Base-by-base conservation (phyloP, 2,888 invertebrate genomes). In the Tenthredo notha region DNA sequence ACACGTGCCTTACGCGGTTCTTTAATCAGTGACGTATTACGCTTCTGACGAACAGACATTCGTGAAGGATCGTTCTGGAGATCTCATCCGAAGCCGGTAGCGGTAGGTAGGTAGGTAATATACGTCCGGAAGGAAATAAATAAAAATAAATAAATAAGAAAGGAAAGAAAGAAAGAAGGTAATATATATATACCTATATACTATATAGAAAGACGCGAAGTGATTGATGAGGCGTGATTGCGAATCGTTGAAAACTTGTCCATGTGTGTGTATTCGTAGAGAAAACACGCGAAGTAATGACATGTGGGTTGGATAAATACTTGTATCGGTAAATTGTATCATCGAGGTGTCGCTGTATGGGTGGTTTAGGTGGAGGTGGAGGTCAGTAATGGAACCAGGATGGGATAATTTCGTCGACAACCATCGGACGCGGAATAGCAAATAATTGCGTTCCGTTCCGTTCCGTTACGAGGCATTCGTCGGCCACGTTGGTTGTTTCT, bases 381-480 rank as follows among this genome's bases (percentile, higher is more conserved):
- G 86, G 88, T 88, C 88, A 89, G 91, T 92, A 92, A 92, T 91
- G 90, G 91, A 90, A 90, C 90, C 91, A 91, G 91, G 92, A 92
- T 91, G 91, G 91, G 91, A 92, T 92, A 93, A 93, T 92, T 92
- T 91, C 88, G 90, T 88, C 90, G 90, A 90, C 91, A 89, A 91
- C 91, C 91, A 89, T 91, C 90, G 91, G 90, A 91, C 91, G 89
- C 77, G 92, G 93, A 93, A 93, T 93, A 92, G 92, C 92, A 92
- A 93, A 93, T 93, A 93, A 93, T 93, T 93, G 92, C 91, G 93
- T 93, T 93, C 93, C 92, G 93, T 93, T 93, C 15, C 67, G 33
- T 67, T 47, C 58, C 58, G 58, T 18, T 91, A 92, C 92, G 92
- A 90, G 91, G 33, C 67, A 67, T 91, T 91, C 90, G 89, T 88